Evolutionary conservation across 2,113 vertebrate species (phyloP).

Genomic region (Echinops telfairi): DNA sequence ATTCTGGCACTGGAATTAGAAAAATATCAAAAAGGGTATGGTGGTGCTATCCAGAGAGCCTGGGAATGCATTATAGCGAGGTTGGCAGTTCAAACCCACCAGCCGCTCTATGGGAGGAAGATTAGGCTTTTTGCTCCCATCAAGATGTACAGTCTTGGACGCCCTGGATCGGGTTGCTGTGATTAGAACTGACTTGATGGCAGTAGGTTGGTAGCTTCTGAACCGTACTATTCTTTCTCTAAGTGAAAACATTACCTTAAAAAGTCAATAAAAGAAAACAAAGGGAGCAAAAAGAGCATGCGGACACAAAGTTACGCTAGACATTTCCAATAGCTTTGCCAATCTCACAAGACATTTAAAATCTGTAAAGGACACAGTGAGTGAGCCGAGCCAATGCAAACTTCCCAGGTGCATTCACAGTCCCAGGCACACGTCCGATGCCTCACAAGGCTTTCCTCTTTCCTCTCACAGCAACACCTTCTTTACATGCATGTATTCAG

Average conservation of each 20-base stretch:
- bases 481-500: too few species aligned
- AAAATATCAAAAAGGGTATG: background rate
- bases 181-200: too few species aligned
- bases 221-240: background rate
- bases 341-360: conserved; percentile 17
- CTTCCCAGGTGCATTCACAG: background rate
- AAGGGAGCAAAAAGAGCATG: background rate
- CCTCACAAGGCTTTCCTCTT: too few species aligned
- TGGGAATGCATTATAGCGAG: too few species aligned
- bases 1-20: background rate
- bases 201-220: background rate
- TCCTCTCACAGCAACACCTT: too few species aligned
- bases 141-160: too few species aligned
- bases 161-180: too few species aligned
- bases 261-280: background rate
- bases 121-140: too few species aligned
- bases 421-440: too few species aligned
- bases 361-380: background rate
- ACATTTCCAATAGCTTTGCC: background rate
- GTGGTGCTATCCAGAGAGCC: too few species aligned
- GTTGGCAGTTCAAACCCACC: too few species aligned
- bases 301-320: background rate
- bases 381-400: conserved; percentile 17
- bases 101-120: too few species aligned
- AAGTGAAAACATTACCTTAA: background rate